Base-by-base conservation (phyloP, 2,113 vertebrate species). In the Acinonyx jubatus region DNA sequence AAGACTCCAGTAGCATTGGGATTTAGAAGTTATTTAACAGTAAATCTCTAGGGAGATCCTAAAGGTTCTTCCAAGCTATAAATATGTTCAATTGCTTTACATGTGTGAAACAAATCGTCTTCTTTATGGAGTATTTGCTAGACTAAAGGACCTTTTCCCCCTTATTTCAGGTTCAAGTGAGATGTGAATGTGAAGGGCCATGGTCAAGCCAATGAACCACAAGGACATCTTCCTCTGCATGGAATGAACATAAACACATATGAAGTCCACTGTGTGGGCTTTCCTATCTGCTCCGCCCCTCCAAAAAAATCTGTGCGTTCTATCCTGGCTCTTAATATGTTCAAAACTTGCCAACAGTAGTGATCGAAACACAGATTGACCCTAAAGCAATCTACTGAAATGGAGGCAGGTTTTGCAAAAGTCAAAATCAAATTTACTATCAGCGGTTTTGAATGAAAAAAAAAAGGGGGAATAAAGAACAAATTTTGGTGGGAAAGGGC, bases 11-110 rank as follows among this genome's bases (percentile, higher is more conserved):
- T 5, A 92, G 83, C 83, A 19, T 33, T 92, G 93, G 61, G 83
- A 94, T 95, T 96, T 98, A 92, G 95, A 98, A 96, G 89, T 33
- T 98, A 98, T 95, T 96, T 97, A 97, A 82, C 96, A 84, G 63
- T 61, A 98, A 95, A 97, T 36, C 68, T 96, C 63, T 89, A 78
- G 4, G 93, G 94, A 91, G 86, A 98, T 61, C 91, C 27, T 73
- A 48, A 41, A 0, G 0, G 63, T 79, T 97, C 96, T 97, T 93
- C 48, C 66, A 96, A 36, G 79, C 61, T 82, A 97, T 83, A 87
- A 96, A 50, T 73, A 84, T 66, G 16, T 41, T 81, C 87, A 55
- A 13, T 85, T 94, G 92, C 94, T 57, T 94, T 33, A 7, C 48
- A 41, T 94, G 38, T 80, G 89, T 68, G 12, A 98, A 98, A 63